phyloP scores from a whole-genome alignment of 2,888 invertebrate species.

The Clistopyga incitator region DNA sequence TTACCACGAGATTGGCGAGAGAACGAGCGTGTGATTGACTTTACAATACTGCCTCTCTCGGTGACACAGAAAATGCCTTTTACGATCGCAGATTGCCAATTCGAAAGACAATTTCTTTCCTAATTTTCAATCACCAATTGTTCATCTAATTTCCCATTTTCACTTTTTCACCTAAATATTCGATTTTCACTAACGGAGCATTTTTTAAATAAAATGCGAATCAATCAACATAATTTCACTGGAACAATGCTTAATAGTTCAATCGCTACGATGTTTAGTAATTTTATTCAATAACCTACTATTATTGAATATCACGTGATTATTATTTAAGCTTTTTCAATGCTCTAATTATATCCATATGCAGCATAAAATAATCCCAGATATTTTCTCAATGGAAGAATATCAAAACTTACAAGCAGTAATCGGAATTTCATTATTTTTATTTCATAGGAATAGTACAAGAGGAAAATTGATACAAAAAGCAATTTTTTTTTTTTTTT shows the following conservation, averaged over 20 bases:
- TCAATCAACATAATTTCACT: background rate
- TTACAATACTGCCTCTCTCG: slow-evolving; percentile 64
- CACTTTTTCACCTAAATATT: background rate
- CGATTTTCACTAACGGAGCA: background rate
- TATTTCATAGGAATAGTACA: no score
- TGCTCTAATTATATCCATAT: no score
- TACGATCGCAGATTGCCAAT: slow-evolving; percentile 80
- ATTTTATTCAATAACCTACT: no score
- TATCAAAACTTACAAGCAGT: no score
- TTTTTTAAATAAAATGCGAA: background rate
- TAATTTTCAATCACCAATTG: slow-evolving; percentile 63
- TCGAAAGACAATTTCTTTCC: slow-evolving; percentile 72
- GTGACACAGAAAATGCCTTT: slow-evolving; percentile 71
- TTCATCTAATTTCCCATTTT: slow-evolving; percentile 6
- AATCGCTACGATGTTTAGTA: no score
- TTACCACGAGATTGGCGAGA: slow-evolving; percentile 74
- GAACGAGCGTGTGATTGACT: slow-evolving; percentile 70
- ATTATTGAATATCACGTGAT: no score
- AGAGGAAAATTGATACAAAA: no score
- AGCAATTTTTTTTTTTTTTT: no score
- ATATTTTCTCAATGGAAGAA: no score
- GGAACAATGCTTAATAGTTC: background rate
- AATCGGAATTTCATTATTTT: no score
- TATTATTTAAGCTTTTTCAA: no score
- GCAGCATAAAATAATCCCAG: no score